These are phyloP conservation scores for Prunella strophiata DNA, from an alignment of 2,797 vertebrate species.

Conservation along the genomic window DNA sequence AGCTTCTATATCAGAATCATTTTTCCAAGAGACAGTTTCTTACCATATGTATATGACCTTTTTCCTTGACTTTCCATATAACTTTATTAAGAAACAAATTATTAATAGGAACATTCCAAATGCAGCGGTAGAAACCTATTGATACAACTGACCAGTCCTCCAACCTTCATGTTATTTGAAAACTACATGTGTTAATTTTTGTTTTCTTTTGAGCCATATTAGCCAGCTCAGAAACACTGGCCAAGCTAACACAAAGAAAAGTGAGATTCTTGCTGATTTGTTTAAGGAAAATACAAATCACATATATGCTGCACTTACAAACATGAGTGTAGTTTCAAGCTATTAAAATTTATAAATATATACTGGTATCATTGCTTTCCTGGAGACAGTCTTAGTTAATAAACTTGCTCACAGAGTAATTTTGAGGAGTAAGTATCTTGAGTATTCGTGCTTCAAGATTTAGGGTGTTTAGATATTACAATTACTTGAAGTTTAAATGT, in stretches of 20 bases:
- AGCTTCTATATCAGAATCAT: neutral
- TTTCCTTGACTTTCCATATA: neutral
- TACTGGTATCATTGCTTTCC: neutral
- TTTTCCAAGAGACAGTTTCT: neutral
- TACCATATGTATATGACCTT: neutral
- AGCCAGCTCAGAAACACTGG: neutral
- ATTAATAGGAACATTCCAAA: neutral
- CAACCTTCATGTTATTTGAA: neutral
- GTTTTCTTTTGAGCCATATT: neutral
- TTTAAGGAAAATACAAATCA: neutral
- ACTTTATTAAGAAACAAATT: neutral
- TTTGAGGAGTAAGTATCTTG: neutral
- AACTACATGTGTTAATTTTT: neutral
- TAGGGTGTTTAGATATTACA: conserved; percentile 37
- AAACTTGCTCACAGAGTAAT: neutral
- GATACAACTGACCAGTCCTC: neutral
- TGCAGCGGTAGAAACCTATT: neutral
- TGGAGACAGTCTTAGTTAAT: neutral
- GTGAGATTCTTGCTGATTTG: neutral
- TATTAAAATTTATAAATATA: neutral
- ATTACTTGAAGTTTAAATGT: conserved; percentile 26
- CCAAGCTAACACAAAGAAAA: neutral
- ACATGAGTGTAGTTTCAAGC: neutral
- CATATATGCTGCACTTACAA: neutral
- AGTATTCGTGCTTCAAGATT: conserved; percentile 23